Base-by-base conservation (phyloP, 2,113 vertebrate genomes). In the Pachypanchax playfairii region DNA sequence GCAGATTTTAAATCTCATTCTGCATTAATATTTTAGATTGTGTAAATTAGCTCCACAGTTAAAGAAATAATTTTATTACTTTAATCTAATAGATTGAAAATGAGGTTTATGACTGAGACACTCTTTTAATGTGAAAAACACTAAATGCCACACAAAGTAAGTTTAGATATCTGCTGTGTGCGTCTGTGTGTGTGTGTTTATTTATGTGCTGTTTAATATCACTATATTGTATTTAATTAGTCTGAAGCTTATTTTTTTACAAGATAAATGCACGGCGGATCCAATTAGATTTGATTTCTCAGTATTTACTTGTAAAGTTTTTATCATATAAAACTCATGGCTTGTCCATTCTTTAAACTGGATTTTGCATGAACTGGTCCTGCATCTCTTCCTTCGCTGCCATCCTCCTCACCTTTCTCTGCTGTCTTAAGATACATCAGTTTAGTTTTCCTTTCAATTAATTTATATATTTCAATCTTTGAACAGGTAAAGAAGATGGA, bases 401-500 rank as follows among this genome's bases (percentile, higher is more conserved):
- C 48, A n/a, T 31, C 14, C 3, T 24, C 31, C 12, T 43, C 15
- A 15, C 15, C 39, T 10, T 56, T 18, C 6, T 50, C 38, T 44
- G 20, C 33, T 53, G 31, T 17, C 24, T 44, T 14, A n/a, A n/a
- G n/a, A n/a, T n/a, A n/a, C n/a, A n/a, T n/a, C n/a, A n/a, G n/a
- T 4, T 15, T 53, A 17, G 4, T 25, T 4, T 52, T 44, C 11
- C 7, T 35, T 38, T 6, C 21, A 3, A n/a, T 64, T n/a, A n/a
- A 53, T 56, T 60, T 21, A 24, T 10, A 64, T 39, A 66, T 20
- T 73, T 54, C 41, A 36, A 2, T 67, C 50, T 21, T 17, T 17
- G 53, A 82, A 71, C 85, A 99, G 97, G 97, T 83, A 99, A 98
- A 86, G 97, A 98, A 85, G 97, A 99, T 14, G 96, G 96, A 29